A percentile compares a stretch with the other conserved stretches of the same genome.
Evolutionary conservation across 2,113 vertebrate species (phyloP).

Genomic region (Crypturellus undulatus): DNA sequence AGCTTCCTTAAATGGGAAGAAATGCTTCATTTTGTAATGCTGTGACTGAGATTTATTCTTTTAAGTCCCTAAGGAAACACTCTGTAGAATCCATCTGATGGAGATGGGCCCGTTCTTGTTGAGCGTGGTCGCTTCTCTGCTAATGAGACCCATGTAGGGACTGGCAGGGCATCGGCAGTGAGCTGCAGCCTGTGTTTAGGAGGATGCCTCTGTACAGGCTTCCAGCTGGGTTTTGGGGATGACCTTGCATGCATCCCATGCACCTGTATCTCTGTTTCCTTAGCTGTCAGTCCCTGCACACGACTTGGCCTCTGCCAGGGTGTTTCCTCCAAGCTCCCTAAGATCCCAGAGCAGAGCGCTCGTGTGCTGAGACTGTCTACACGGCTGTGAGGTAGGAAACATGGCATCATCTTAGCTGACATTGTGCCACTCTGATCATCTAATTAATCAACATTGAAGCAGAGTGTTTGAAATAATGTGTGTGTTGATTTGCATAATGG

Average conservation of each 20-base stretch:
- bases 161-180: neutral
- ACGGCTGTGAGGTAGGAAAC: constrained; percentile 35
- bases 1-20: neutral
- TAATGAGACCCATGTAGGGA: neutral
- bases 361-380: neutral
- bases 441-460: constrained; percentile 69
- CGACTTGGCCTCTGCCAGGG: neutral
- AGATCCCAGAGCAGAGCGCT: neutral
- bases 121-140: neutral
- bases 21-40: neutral
- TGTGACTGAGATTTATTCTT: neutral
- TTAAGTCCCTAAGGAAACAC: neutral
- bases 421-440: constrained; percentile 71
- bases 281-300: neutral
- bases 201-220: neutral
- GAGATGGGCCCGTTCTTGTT: neutral
- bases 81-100: neutral
- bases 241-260: neutral
- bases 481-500: constrained; percentile 70
- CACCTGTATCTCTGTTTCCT: neutral
- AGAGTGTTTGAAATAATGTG: constrained; percentile 71
- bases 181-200: neutral
- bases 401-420: constrained; percentile 53
- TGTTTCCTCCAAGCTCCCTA: neutral
- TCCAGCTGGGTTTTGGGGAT: neutral